These are phyloP conservation scores for Coenonympha arcania DNA, from an alignment of 2,888 invertebrate species.

Conservation along the genomic window DNA sequence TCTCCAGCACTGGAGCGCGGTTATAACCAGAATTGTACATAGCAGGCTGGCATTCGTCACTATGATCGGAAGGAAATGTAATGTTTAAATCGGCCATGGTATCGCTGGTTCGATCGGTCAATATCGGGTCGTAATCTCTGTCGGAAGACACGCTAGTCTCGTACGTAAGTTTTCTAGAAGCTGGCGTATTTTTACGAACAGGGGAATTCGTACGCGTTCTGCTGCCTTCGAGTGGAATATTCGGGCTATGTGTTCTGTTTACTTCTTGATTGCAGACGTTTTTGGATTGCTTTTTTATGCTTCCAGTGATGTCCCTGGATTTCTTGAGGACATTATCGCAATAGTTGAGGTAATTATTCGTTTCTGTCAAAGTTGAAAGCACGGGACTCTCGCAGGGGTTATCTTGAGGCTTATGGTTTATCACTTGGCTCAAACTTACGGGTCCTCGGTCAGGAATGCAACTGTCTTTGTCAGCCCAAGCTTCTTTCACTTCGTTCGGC, in stretches of 20 bases:
- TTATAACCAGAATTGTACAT: constrained; percentile 26
- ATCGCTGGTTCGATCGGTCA: constrained; percentile 68
- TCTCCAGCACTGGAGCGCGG: constrained; percentile 32
- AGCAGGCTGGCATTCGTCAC: constrained; percentile 39
- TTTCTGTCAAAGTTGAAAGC: constrained; percentile 47
- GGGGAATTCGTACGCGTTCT: constrained; percentile 49
- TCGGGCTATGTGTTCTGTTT: constrained; percentile 29
- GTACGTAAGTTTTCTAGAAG: constrained; percentile 50
- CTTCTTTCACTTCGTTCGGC: constrained; percentile 50
- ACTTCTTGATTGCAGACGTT: constrained; percentile 19
- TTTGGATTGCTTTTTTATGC: constrained; percentile 41
- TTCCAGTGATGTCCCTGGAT: constrained; percentile 53
- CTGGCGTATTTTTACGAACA: constrained; percentile 29
- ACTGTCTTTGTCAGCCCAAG: constrained; percentile 49
- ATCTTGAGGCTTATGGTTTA: constrained; percentile 44
- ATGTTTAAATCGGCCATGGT: constrained; percentile 67
- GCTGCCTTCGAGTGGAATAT: constrained; percentile 33
- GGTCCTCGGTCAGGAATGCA: constrained; percentile 46
- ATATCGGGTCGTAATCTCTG: constrained; percentile 48
- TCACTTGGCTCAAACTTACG: constrained; percentile 62
- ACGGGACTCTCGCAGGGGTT: constrained; percentile 37
- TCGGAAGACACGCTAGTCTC: constrained; percentile 54
- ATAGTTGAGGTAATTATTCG: constrained; percentile 51
- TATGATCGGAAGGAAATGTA: constrained; percentile 61
- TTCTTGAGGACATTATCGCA: constrained; percentile 55